Percentiles rank a stretch among this genome's conserved stretches.
phyloP scores from a whole-genome alignment of 2,888 invertebrate genomes.

The Plebejus anna region DNA sequence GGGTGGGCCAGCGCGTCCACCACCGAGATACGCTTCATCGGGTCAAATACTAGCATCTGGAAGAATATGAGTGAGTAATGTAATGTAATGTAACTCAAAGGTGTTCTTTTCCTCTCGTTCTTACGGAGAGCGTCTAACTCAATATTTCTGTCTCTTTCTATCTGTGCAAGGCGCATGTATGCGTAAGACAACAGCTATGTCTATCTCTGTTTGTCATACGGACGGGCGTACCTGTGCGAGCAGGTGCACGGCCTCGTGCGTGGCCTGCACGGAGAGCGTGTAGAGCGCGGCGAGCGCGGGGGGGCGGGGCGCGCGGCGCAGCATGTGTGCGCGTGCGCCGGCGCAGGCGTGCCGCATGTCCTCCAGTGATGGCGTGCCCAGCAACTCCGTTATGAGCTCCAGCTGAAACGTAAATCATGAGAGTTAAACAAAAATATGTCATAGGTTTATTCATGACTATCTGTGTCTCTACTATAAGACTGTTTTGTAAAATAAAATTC shows the following conservation, averaged over 20 bases:
- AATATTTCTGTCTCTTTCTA: no score
- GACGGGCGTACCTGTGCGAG: conserved; percentile 74
- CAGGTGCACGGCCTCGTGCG: conserved; percentile 98
- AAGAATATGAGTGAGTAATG: no score
- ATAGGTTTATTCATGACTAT: no score
- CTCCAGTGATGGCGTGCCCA: conserved; percentile 96
- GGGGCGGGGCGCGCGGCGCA: conserved; percentile 91
- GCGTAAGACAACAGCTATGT: no score
- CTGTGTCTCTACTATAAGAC: no score
- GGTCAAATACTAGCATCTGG: conserved; percentile 99
- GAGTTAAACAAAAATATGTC: background rate
- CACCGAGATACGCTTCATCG: conserved; percentile 96
- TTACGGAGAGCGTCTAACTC: no score
- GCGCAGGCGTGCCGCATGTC: conserved; percentile 99
- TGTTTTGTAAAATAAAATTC: no score
- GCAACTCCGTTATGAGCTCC: conserved; percentile 97
- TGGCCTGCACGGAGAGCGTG: conserved; percentile 94
- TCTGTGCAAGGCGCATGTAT: no score
- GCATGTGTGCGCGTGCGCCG: conserved; percentile 95
- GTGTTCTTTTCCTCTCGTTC: no score
- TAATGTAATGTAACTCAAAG: no score
- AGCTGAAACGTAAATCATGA: conserved; percentile 78
- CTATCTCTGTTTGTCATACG: no score
- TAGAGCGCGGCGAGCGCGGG: conserved; percentile 94
- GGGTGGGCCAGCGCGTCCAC: conserved; percentile 97